Conservation (phyloP, 2,113 vertebrate genomes). For the Dasypus novemcinctus region DNA sequence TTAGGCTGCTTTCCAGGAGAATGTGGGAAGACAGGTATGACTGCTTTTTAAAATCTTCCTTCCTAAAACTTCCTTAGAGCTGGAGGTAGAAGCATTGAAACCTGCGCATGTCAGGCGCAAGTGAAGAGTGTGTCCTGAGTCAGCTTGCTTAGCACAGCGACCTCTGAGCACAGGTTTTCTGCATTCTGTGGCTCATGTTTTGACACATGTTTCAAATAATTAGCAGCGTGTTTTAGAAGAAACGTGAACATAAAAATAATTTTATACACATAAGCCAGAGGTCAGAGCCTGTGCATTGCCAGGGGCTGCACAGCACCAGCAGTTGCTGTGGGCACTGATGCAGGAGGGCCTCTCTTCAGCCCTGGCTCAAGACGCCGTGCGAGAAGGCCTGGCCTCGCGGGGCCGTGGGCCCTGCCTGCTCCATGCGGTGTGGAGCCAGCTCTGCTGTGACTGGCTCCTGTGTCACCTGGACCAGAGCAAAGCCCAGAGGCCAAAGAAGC, state of each 20-base stretch:
- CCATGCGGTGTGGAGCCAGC: too few relatives aligned
- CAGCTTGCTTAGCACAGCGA: too few relatives aligned
- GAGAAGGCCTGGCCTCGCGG: too few relatives aligned
- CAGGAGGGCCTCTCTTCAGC: too few relatives aligned
- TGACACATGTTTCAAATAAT: background rate
- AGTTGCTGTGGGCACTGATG: too few relatives aligned
- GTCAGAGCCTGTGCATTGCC: rapidly evolving
- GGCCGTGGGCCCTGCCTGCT: too few relatives aligned
- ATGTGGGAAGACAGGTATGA: slow-evolving; percentile 98
- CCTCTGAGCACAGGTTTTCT: background rate
- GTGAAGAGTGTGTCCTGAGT: background rate
- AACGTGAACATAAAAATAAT: background rate
- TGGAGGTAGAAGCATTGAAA: slow-evolving; percentile 38
- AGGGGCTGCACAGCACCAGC: background rate
- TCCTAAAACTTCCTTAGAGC: slow-evolving; percentile 72
- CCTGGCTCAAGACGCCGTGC: too few relatives aligned
- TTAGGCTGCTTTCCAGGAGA: slow-evolving; percentile 99
- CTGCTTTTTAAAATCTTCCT: slow-evolving; percentile 75
- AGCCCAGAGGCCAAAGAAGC: too few relatives aligned
- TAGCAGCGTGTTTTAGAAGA: background rate
- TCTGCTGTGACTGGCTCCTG: too few relatives aligned
- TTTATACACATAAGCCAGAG: background rate
- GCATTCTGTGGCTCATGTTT: background rate
- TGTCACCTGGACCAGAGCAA: too few relatives aligned
- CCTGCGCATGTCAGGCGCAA: background rate